These are phyloP conservation scores for Carassius auratus DNA, from an alignment of 2,113 vertebrate species.

Conservation along the genomic window DNA sequence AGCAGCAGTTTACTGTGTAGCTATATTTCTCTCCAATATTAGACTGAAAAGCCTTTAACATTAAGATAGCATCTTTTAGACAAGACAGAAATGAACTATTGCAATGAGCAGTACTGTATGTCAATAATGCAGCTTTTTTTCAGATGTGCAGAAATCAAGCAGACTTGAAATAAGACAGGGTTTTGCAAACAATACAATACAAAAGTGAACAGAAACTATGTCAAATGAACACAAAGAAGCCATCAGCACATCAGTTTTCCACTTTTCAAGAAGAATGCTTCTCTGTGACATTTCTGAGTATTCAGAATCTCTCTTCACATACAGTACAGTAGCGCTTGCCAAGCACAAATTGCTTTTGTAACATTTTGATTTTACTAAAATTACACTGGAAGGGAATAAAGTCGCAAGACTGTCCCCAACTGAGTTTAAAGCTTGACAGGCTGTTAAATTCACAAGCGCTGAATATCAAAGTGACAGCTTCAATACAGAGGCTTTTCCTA, in stretches of 20 bases:
- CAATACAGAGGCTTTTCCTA: background rate
- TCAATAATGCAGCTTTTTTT: background rate
- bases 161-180: background rate
- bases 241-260: background rate
- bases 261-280: background rate
- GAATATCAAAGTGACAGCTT: background rate
- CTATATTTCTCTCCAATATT: background rate
- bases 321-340: background rate
- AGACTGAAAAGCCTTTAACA: background rate
- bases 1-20: background rate
- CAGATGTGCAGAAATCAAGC: background rate
- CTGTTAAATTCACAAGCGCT: slow-evolving; percentile 6
- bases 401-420: slow-evolving; percentile 6
- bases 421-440: slow-evolving; percentile 8
- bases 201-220: background rate
- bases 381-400: slow-evolving; percentile 7
- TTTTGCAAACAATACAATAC: background rate
- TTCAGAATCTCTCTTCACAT: slow-evolving; percentile 12
- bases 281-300: slow-evolving; percentile 24
- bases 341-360: slow-evolving; percentile 28
- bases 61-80: background rate
- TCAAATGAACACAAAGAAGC: background rate
- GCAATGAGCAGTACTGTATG: background rate
- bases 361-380: slow-evolving; percentile 33
- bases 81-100: background rate